phyloP scores from a whole-genome alignment of 2,797 vertebrate genomes.

The Pangasius macronema region DNA sequence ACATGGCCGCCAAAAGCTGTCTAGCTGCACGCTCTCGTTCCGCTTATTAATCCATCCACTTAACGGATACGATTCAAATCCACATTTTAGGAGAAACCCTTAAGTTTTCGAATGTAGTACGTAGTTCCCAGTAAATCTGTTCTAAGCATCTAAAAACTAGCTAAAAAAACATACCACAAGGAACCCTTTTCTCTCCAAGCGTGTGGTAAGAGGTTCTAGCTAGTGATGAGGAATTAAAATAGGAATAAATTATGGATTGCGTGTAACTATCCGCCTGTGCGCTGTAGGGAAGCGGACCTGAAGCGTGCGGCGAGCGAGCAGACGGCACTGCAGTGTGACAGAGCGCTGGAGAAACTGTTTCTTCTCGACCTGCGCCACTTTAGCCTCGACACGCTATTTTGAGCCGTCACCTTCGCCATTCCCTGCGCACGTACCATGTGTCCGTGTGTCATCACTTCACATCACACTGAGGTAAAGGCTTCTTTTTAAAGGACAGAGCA shows the following conservation, averaged over 20 bases:
- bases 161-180: neutral
- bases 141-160: neutral
- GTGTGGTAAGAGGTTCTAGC: neutral
- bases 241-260: too few relatives aligned
- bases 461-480: too few relatives aligned
- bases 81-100: too few relatives aligned
- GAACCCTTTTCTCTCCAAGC: neutral
- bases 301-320: constrained; percentile 73
- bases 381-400: too few relatives aligned
- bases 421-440: too few relatives aligned
- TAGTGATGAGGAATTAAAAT: neutral
- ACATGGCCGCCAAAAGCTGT: neutral
- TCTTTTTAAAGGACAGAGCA: constrained; percentile 74
- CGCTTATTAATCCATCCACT: neutral
- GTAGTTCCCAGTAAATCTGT: neutral
- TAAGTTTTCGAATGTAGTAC: neutral
- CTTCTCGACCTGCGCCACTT: too few relatives aligned
- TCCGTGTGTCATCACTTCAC: too few relatives aligned
- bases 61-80: too few relatives aligned
- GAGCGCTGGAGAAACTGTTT: constrained; percentile 68
- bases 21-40: neutral
- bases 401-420: too few relatives aligned
- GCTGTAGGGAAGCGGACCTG: constrained; percentile 75
- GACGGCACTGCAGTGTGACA: constrained; percentile 71
- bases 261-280: neutral